These are phyloP conservation scores for Corticium candelabrum DNA, from an alignment of 37 sponge, comb jelly and placozoan genomes.

Conservation along the genomic window DNA sequence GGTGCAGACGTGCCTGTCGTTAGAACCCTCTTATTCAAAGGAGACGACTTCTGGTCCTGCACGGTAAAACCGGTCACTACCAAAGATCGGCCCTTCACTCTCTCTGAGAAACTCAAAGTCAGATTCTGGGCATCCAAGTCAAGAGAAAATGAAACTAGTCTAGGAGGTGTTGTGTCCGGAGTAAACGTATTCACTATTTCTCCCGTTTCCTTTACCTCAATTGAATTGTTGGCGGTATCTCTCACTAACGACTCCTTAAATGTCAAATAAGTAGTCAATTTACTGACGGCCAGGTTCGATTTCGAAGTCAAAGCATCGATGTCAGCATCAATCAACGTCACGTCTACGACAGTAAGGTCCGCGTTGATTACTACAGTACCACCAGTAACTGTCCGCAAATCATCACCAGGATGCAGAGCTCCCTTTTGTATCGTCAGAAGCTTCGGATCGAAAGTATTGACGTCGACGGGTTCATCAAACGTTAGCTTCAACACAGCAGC, in stretches of 20 bases:
- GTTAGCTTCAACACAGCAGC: constrained; percentile 43
- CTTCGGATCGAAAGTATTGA: constrained; percentile 43
- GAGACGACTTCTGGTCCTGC: background rate
- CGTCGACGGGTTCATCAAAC: constrained; percentile 78
- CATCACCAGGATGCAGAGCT: background rate
- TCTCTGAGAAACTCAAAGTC: background rate
- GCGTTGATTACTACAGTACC: background rate
- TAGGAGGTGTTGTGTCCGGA: background rate
- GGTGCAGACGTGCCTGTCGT: constrained; percentile 24
- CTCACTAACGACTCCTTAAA: constrained; percentile 25
- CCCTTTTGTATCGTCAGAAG: constrained; percentile 35
- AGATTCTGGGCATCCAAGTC: background rate
- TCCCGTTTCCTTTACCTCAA: constrained; percentile 5
- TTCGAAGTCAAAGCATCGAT: background rate
- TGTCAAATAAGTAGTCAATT: constrained; percentile 31
- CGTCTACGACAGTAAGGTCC: background rate
- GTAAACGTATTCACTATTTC: background rate
- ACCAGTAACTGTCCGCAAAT: constrained; percentile 42
- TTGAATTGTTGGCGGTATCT: constrained; percentile 60
- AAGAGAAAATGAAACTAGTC: background rate
- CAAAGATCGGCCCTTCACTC: background rate
- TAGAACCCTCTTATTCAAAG: constrained; percentile 10
- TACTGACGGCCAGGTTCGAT: constrained; percentile 34
- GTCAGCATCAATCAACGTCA: background rate
- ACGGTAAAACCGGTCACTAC: background rate